These are phyloP conservation scores for Drosophila bocqueti DNA, from an alignment of 1,140 invertebrate species.

Conservation along the genomic window DNA sequence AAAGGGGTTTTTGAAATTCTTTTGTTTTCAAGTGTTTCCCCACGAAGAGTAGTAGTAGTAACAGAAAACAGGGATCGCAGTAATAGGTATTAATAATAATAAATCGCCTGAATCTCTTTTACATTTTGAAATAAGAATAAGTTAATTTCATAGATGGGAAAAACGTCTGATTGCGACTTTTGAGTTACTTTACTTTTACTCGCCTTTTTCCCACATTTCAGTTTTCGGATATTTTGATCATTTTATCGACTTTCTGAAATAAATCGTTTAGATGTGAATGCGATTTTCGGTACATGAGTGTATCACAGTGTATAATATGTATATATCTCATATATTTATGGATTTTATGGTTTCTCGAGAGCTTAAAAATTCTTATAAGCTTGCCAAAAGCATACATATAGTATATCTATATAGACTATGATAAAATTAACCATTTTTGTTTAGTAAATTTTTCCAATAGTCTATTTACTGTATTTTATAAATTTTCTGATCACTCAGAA, in stretches of 20 bases:
- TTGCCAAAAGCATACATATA: not conserved
- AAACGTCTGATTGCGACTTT: not conserved
- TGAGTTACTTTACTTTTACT: not conserved
- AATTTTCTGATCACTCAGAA: not conserved
- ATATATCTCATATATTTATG: constrained; percentile 1
- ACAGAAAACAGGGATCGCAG: not conserved
- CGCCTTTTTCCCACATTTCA: not conserved
- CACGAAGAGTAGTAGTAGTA: not conserved
- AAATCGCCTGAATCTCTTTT: not conserved
- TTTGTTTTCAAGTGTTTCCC: constrained; percentile 9
- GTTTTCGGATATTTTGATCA: not conserved
- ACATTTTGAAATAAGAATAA: not conserved
- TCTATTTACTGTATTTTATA: not conserved
- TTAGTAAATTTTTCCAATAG: not conserved
- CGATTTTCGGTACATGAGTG: not conserved
- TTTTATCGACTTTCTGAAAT: constrained; percentile 3
- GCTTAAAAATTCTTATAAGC: not conserved
- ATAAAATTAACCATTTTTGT: not conserved
- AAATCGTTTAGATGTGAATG: not conserved
- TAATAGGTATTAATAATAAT: not conserved
- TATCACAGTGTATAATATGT: not conserved
- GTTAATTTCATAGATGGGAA: not conserved
- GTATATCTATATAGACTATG: not conserved
- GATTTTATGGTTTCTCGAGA: constrained; percentile 3
- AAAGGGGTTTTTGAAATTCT: constrained; percentile 23